Base-by-base conservation (phyloP, 2,797 vertebrate species). In the Garrulus glandarius region DNA sequence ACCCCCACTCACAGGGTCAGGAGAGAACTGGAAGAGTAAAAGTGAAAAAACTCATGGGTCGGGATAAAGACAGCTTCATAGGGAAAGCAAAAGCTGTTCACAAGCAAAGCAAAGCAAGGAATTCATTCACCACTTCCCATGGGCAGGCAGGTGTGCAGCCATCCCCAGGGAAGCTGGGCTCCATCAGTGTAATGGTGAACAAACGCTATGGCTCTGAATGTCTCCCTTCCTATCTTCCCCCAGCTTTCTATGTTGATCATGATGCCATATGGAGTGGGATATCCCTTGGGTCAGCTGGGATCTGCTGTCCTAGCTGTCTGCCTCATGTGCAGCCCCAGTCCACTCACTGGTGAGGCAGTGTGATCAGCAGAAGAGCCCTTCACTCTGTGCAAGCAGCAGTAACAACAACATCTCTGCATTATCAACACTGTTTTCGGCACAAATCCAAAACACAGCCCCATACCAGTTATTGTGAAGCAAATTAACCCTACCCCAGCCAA, bases 161-260 rank as follows among this genome's bases (percentile, higher is more conserved):
- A 55, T 47, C 9, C 37, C 22, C 26, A 17, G 61, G 32, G 41
- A 36, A 53, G 6, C 18, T 12, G 12, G 39, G 34, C 20, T 74
- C 11, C 15, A 11, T 47, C 34, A 13, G 1, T 19, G 39, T 9
- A 5, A 9, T 0, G 0, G 17, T 27, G 60, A 39, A 36, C 15
- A 53, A 32, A 47, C 0, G 0, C 13, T 21, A 8, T 37, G 0
- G 1, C 46, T 34, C 34, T 0, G 0, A 34, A 34, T 0, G 0
- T 14, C 15, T 47, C 5, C 18, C 18, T 32, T 32, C 36, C 26
- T 19, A 34, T 10, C 41, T 34, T 61, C 13, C 22, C 15, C 23
- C 55, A 14, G 26, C 1, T 43, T 36, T 36, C 56, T 7, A 10
- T 16, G 32, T 18, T 60, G 69, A 20, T 32, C 22, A 4, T 19